A percentile compares a stretch with the other conserved stretches of the same genome.
phyloP scores from a whole-genome alignment of 2,113 vertebrate genomes.

The Rhinogobius similis region DNA sequence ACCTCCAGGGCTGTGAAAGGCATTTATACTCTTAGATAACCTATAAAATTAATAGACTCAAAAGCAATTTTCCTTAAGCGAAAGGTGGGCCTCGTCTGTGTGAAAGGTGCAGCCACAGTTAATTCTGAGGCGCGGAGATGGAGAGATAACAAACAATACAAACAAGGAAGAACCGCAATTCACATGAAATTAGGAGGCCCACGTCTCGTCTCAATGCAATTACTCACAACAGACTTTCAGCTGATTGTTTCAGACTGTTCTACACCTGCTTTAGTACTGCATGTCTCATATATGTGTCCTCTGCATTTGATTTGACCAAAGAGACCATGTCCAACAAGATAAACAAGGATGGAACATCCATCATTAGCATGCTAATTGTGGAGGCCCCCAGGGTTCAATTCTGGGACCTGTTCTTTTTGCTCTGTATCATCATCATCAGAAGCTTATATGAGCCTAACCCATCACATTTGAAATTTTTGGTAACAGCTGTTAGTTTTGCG shows the following conservation, averaged over 20 bases:
- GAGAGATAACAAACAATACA: neutral
- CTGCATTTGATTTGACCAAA: no score
- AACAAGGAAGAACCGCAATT: neutral
- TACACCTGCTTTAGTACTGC: no score
- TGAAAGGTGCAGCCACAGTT: neutral
- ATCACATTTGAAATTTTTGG: no score
- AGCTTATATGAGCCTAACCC: no score
- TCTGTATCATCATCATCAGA: no score
- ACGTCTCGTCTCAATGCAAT: neutral
- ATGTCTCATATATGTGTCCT: no score
- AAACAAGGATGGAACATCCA: no score
- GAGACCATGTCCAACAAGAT: no score
- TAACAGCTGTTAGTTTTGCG: no score
- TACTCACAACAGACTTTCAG: neutral
- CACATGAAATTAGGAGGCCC: neutral
- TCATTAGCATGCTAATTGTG: no score
- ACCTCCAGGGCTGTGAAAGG: neutral
- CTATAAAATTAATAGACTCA: neutral
- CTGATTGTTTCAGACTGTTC: neutral
- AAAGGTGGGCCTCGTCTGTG: neutral
- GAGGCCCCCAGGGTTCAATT: no score
- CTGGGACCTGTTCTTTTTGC: no score
- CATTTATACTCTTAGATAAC: neutral
- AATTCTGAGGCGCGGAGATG: neutral
- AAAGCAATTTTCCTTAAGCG: neutral